Conservation (phyloP, 1,140 invertebrate species). For the Nephotettix cincticeps region DNA sequence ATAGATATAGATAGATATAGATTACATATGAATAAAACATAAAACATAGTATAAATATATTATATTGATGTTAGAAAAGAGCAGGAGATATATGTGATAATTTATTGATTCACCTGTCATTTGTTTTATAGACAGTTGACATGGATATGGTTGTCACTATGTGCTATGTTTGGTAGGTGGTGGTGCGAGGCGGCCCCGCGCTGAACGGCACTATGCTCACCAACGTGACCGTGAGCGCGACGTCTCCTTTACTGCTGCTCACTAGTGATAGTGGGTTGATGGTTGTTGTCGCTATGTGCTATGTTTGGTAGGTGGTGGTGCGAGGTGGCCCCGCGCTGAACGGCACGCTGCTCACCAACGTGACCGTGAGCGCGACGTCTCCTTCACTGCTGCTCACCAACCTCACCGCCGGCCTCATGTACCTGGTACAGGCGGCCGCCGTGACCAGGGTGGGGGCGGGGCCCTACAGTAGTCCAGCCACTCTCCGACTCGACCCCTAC, state of each 20-base stretch:
- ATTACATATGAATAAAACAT: too few species aligned
- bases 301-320: constrained; percentile 40
- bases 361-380: constrained; percentile 56
- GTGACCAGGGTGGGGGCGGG: constrained; percentile 70
- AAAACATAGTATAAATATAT: too few species aligned
- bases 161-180: too few species aligned
- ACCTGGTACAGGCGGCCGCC: constrained; percentile 68
- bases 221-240: constrained; percentile 61
- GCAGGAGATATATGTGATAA: too few species aligned
- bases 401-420: constrained; percentile 61
- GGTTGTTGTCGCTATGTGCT: too few species aligned
- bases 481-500: constrained; percentile 61
- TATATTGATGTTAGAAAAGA: too few species aligned
- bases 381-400: constrained; percentile 58
- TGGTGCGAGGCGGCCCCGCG: constrained; percentile 35
- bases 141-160: too few species aligned
- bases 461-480: constrained; percentile 65
- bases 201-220: constrained; percentile 45
- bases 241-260: constrained; percentile 52
- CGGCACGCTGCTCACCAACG: constrained; percentile 52
- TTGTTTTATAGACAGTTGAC: too few species aligned
- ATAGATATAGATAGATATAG: too few species aligned
- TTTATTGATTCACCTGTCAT: too few species aligned
- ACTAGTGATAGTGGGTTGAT: too few species aligned
- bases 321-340: constrained; percentile 34